Base-by-base conservation (phyloP, 2,888 invertebrate species). In the Argyresthia goedartella region DNA sequence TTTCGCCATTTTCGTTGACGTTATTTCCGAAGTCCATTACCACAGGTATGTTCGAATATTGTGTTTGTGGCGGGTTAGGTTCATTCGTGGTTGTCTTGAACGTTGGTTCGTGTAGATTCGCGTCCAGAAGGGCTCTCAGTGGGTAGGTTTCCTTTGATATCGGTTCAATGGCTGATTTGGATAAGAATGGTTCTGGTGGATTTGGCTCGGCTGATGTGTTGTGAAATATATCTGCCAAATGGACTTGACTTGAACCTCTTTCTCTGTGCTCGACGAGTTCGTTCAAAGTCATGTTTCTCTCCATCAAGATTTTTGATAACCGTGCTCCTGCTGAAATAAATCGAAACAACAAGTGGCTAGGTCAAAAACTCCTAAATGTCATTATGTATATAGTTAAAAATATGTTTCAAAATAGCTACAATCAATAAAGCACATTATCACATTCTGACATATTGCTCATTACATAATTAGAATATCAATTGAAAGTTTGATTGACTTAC, bases 261-360 rank as follows among this genome's bases (percentile, higher is more conserved):
- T 94, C 93, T 57, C 95, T 87, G 60, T 93, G 91, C 56, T 92
- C 91, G 8, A 95, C 90, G 55, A 95, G 72, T 71, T 95, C 93
- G 55, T 89, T 91, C 50, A 95, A 66, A 4, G 93, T 94, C 95
- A 95, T 95, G 63, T 95, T 95, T 61, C 94, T 86, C 55, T 91
- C 90, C 62, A 89, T 89, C 6, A 95, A 79, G 59, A 95, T 90
- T 65, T 89, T 89, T 13, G 92, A 89, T 47, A 95, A 73, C 56
- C 89, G 88, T 59, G 89, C 89, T 49, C 91, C 91, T 33, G 89
- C 91, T 63, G 70, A 56, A 75, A 78, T 56, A 15, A 52, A 56
- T 55, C 16, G 42, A 51, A 49, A 25, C 25, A 25, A 25, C 25
- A 25, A 44, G 42, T 25, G 25, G 2, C 25, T 25, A 4, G 25